Evolutionary conservation across 2,888 invertebrate species (phyloP), one percentile per base, ranked within the genome.

Genomic region (Drosophila maculinotata): DNA sequence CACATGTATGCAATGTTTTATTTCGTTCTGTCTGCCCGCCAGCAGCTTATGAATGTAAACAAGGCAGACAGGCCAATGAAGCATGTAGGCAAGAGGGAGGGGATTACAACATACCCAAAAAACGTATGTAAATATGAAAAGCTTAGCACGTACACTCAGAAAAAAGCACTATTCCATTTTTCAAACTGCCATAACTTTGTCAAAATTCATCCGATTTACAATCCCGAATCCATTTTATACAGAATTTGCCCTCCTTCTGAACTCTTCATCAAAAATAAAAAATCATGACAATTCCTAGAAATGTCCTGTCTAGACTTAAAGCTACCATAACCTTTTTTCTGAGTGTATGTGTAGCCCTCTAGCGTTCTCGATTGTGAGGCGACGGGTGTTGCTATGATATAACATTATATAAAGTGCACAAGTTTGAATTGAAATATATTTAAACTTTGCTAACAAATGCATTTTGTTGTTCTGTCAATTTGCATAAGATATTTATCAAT

Each of bases 21-120:
- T 64, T 45, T 45, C 42, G 6, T 54, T 26, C 39, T 75, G 49
- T 57, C 48, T 53, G 53, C 30, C 71, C 25, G 33, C 8, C 56
- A 49, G 57, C 56, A 57, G 51, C 48, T 62, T 69, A 58, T 65
- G 63, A 67, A 84, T 51, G 64, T 72, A 77, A 84, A 75, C 72
- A 69, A 48, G 59, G n/a, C 56, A 35, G 42, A 31, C 58, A 47
- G 47, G 17, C 23, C 36, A 35, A 53, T 48, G 41, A 30, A 33
- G 41, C 33, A 30, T 51, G 25, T 23, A 9, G 5, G 15, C 39
- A n/a, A 26, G 38, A n/a, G 28, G 4, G 5, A 23, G 38, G 10
- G n/a, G 15, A 10, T 17, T 45, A 28, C 10, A 38, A 20, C 17
- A 17, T 17, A 39, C 26, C 12, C 20, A 28, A 57, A 64, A 52